These are phyloP conservation scores for Penaeus monodon DNA, from an alignment of 2,888 invertebrate genomes.

Conservation along the genomic window DNA sequence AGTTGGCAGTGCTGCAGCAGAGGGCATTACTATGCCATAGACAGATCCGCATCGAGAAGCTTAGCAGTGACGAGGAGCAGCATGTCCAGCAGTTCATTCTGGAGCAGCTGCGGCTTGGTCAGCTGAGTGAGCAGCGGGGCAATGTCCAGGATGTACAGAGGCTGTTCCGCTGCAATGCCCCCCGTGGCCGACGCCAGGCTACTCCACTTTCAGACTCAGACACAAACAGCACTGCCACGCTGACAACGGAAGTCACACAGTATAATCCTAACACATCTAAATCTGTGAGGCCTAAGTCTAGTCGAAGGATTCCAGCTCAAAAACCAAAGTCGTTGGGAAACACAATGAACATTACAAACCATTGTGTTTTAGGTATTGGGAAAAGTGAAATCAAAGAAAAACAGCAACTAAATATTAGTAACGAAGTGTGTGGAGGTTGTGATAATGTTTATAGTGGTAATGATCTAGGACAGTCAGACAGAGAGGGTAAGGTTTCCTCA, in stretches of 20 bases:
- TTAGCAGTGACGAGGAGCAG: slow-evolving; percentile 54
- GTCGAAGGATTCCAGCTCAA: slow-evolving; percentile 36
- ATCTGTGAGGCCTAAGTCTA: slow-evolving; percentile 53
- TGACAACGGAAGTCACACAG: not conserved
- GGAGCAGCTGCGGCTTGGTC: slow-evolving; percentile 47
- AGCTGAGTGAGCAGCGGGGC: slow-evolving; percentile 50
- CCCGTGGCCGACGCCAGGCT: not conserved
- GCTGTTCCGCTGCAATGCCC: slow-evolving; percentile 22
- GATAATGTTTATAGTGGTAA: slow-evolving; percentile 1
- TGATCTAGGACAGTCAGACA: slow-evolving; percentile 17
- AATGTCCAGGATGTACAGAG: slow-evolving; percentile 45
- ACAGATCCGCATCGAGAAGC: slow-evolving; percentile 44
- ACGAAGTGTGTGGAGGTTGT: slow-evolving; percentile 15
- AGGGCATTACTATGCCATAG: slow-evolving; percentile 34
- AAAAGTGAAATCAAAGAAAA: slow-evolving; percentile 20
- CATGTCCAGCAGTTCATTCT: slow-evolving; percentile 51
- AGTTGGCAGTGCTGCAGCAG: slow-evolving; percentile 40
- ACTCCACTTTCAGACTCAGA: slow-evolving; percentile 22
- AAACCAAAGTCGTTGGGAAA: slow-evolving; percentile 11
- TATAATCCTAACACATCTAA: not conserved
- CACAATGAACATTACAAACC: slow-evolving; percentile 52
- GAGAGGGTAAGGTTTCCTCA: too few species aligned
- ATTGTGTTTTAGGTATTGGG: slow-evolving; percentile 25
- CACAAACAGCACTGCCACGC: slow-evolving; percentile 2
- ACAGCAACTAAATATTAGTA: not conserved